Conservation (phyloP, 2,888 invertebrate species). For the Drosophila anomalipes region DNA sequence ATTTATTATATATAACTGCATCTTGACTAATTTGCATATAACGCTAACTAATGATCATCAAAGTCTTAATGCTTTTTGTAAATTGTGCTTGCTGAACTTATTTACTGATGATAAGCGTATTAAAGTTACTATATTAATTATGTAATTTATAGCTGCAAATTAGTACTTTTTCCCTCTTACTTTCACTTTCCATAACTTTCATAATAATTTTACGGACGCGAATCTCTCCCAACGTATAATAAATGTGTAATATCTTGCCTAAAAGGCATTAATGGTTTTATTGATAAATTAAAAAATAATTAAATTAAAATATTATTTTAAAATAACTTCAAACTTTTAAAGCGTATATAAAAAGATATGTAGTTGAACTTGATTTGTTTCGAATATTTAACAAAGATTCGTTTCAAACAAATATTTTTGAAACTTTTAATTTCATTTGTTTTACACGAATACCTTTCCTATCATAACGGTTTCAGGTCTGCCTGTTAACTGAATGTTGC, state of each 20-base stretch:
- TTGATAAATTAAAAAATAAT: no score
- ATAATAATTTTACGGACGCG: not conserved
- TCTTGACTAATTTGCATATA: slow-evolving; percentile 28
- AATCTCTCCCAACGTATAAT: not conserved
- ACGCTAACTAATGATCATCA: slow-evolving; percentile 4
- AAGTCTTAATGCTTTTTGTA: not conserved
- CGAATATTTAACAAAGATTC: not conserved
- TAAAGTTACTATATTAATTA: not conserved
- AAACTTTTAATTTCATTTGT: not conserved
- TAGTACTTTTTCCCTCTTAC: not conserved
- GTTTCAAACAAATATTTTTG: not conserved
- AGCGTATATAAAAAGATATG: no score
- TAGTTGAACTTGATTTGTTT: not conserved
- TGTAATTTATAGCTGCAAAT: not conserved
- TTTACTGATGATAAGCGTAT: not conserved
- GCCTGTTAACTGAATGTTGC: not conserved
- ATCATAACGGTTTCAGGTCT: not conserved
- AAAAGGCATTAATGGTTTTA: not conserved
- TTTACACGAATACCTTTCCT: not conserved
- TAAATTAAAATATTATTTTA: not conserved
- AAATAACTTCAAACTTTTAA: not conserved
- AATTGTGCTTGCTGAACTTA: not conserved
- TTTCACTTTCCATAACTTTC: not conserved
- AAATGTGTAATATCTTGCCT: not conserved
- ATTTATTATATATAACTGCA: slow-evolving; percentile 43